These are phyloP conservation scores for Pyralis farinalis DNA, from an alignment of 2,888 invertebrate species.

Conservation along the genomic window DNA sequence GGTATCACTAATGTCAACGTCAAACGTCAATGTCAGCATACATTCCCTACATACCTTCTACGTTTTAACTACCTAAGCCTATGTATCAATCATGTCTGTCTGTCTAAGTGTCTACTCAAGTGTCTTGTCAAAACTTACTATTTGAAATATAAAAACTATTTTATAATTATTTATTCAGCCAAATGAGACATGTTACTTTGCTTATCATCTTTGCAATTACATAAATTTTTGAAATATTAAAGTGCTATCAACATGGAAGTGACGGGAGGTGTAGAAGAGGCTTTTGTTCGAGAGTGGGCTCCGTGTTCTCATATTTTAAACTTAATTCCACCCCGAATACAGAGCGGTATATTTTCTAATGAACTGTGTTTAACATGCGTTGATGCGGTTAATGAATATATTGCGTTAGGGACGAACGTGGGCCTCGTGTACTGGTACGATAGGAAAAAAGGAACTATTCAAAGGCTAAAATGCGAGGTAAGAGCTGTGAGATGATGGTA, in stretches of 20 bases:
- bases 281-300: constrained; percentile 88
- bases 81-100: no score
- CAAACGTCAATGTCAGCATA: no score
- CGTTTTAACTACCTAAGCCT: no score
- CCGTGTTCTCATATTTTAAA: constrained; percentile 88
- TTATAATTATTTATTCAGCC: neutral
- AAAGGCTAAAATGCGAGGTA: constrained; percentile 91
- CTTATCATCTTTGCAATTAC: neutral
- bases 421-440: constrained; percentile 95
- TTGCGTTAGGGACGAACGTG: constrained; percentile 92
- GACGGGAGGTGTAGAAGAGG: constrained; percentile 65
- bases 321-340: constrained; percentile 87
- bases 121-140: neutral
- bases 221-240: neutral
- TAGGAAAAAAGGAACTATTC: constrained; percentile 87
- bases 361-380: constrained; percentile 90
- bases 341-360: constrained; percentile 87
- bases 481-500: constrained; percentile 23
- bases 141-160: no score
- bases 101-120: neutral
- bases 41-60: no score
- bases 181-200: neutral
- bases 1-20: no score
- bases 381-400: constrained; percentile 89
- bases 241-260: constrained; percentile 53